These are phyloP conservation scores for Keiferia lycopersicella DNA, from an alignment of 2,888 invertebrate species.

Conservation along the genomic window DNA sequence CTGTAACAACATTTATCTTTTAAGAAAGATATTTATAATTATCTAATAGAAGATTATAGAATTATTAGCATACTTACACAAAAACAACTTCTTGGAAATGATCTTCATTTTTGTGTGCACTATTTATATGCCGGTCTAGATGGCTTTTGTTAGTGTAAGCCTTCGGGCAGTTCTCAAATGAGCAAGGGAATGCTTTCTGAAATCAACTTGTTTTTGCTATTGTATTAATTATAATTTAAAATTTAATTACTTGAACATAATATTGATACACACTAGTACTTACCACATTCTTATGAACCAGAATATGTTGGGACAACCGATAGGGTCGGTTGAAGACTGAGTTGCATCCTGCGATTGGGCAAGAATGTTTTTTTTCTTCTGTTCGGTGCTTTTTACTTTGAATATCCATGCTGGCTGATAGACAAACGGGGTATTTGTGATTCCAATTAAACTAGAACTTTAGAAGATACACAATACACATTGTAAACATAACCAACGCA, in stretches of 20 bases:
- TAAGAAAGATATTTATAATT: constrained; percentile 1
- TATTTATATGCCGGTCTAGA: constrained; percentile 81
- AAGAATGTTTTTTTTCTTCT: constrained; percentile 57
- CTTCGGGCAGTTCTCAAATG: constrained; percentile 80
- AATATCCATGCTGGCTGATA: neutral
- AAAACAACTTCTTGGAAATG: constrained; percentile 50
- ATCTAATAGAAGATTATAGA: constrained; percentile 10
- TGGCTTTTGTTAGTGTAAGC: constrained; percentile 83
- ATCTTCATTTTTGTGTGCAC: constrained; percentile 60
- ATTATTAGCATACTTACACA: constrained; percentile 47
- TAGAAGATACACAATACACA: neutral
- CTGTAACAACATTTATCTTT: constrained; percentile 46
- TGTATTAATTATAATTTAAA: neutral
- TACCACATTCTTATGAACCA: constrained; percentile 81
- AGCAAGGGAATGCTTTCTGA: constrained; percentile 82
- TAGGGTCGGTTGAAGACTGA: constrained; percentile 76
- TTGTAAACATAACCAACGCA: too few species aligned
- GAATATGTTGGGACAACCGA: constrained; percentile 79
- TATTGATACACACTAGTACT: too few species aligned
- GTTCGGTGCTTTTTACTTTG: neutral
- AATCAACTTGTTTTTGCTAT: constrained; percentile 31
- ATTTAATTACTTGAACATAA: too few species aligned
- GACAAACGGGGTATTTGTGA: neutral
- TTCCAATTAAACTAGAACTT: neutral
- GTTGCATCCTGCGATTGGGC: constrained; percentile 70